A percentile compares a stretch with the other conserved stretches of the same genome.
Conservation (phyloP, 2,888 invertebrate species). For the Helleia helle region DNA sequence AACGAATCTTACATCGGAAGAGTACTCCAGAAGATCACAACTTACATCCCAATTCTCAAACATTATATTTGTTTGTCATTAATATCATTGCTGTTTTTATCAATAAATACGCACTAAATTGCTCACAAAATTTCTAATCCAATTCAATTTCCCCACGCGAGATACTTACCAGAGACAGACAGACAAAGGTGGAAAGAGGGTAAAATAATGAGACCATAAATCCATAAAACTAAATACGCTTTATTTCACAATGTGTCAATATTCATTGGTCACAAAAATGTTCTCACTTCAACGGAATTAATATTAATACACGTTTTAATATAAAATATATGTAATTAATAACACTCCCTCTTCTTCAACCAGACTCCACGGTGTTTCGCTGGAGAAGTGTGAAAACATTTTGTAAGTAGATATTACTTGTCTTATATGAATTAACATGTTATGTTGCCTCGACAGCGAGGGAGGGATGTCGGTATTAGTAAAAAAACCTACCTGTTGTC, state of each 20-base stretch:
- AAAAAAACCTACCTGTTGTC: too few relatives aligned
- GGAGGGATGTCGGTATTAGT: neutral
- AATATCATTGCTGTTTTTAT: too few relatives aligned
- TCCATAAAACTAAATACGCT: constrained; percentile 68
- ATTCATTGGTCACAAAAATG: constrained; percentile 65
- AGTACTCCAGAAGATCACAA: too few relatives aligned
- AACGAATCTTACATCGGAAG: too few relatives aligned
- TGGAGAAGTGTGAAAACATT: constrained; percentile 6
- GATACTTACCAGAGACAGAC: too few relatives aligned
- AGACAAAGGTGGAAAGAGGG: too few relatives aligned
- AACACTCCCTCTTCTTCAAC: constrained; percentile 45
- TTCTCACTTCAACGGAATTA: constrained; percentile 51
- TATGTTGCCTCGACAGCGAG: neutral
- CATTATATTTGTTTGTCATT: too few relatives aligned
- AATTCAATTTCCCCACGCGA: too few relatives aligned
- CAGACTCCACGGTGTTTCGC: constrained; percentile 3
- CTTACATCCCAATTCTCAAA: too few relatives aligned
- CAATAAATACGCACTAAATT: too few relatives aligned
- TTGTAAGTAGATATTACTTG: constrained; percentile 24
- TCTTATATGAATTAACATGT: constrained; percentile 1
- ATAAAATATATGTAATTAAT: constrained; percentile 67
- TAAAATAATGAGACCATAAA: constrained; percentile 28
- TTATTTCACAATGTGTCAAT: constrained; percentile 68
- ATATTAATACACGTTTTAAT: constrained; percentile 43
- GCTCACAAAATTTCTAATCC: too few relatives aligned